phyloP scores from a whole-genome alignment of 2,113 vertebrate species.

The Salvator merianae region DNA sequence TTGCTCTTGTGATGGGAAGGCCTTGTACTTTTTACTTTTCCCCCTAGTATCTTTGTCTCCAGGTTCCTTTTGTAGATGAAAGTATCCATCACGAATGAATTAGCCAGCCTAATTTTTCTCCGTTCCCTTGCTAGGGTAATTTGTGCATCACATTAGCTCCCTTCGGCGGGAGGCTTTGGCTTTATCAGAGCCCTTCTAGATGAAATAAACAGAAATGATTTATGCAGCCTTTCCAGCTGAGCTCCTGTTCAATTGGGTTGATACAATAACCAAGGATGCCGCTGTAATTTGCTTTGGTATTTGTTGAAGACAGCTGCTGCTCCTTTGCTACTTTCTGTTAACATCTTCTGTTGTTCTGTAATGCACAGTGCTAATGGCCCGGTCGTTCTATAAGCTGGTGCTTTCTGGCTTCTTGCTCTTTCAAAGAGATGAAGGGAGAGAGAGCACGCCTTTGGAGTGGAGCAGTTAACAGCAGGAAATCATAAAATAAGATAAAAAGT shows the following conservation, averaged over 20 bases:
- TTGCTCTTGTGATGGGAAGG: too few species aligned
- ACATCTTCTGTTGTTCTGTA: not conserved
- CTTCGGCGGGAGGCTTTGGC: slow-evolving; percentile 2
- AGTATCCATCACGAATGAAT: not conserved
- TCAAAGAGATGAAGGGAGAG: not conserved
- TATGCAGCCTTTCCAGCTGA: slow-evolving; percentile 32
- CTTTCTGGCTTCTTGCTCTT: slow-evolving; percentile 25
- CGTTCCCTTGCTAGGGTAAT: not conserved
- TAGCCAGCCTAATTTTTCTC: not conserved
- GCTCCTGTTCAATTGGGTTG: slow-evolving; percentile 22
- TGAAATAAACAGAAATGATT: slow-evolving; percentile 31
- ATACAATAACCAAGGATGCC: slow-evolving; percentile 25
- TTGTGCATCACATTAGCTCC: slow-evolving; percentile 22
- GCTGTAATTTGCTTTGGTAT: slow-evolving; percentile 39
- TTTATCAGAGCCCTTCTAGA: slow-evolving; percentile 34
- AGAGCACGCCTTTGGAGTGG: not conserved
- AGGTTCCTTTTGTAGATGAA: not conserved
- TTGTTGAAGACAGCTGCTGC: slow-evolving; percentile 35
- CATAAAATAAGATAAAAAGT: not conserved
- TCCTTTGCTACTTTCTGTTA: not conserved
- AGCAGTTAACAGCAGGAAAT: not conserved
- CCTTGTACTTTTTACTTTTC: too few species aligned
- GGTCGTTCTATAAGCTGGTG: slow-evolving; percentile 26
- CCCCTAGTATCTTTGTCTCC: not conserved
- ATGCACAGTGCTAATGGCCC: not conserved